A percentile compares a stretch with the other conserved stretches of the same genome.
Conservation (phyloP, 2,113 vertebrate genomes). For the Ophiodon elongatus region DNA sequence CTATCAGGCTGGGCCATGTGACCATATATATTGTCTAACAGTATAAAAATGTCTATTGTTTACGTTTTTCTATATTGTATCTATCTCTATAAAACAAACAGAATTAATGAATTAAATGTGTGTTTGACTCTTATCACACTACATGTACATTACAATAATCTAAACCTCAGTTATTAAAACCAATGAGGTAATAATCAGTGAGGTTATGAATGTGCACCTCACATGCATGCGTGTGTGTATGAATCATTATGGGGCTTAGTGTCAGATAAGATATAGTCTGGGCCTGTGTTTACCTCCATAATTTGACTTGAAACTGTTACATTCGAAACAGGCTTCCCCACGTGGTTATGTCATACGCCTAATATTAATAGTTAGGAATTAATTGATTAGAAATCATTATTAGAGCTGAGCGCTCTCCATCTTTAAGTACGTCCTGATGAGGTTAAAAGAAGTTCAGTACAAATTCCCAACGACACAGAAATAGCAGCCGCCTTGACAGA, state of each 20-base stretch:
- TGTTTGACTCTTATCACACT: background rate
- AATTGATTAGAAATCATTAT: too few species aligned
- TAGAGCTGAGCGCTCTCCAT: background rate
- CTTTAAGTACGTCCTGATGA: background rate
- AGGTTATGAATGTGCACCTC: too few species aligned
- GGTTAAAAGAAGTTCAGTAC: conserved; percentile 20
- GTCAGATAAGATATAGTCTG: too few species aligned
- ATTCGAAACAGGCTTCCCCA: too few species aligned
- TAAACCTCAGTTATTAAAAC: too few species aligned
- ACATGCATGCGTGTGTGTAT: too few species aligned
- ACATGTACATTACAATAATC: background rate
- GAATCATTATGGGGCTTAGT: background rate
- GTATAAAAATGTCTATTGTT: background rate
- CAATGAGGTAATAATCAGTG: too few species aligned
- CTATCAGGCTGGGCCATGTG: too few species aligned
- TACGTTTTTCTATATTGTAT: background rate
- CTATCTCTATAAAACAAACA: background rate
- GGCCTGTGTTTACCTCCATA: too few species aligned
- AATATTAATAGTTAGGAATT: too few species aligned
- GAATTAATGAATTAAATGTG: background rate
- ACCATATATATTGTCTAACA: background rate
- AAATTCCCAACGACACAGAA: conserved; percentile 21
- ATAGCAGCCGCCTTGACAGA: conserved; percentile 41
- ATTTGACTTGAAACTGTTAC: too few species aligned
- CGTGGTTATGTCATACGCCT: background rate